Base-by-base conservation (phyloP, 2,113 vertebrate species). In the Tricholaema leucomelas region DNA sequence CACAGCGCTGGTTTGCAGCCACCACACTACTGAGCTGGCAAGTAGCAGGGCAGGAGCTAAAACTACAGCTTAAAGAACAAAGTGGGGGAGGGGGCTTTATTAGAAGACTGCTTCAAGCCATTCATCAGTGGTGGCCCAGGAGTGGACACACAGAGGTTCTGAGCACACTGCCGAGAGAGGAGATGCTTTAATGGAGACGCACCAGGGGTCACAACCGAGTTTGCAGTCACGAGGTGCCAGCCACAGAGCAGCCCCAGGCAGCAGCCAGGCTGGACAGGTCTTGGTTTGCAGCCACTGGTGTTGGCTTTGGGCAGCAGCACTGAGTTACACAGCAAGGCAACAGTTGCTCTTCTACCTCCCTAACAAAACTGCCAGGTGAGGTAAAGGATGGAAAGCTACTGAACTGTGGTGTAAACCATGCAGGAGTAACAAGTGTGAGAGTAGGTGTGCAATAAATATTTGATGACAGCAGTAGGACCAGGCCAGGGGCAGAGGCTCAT, bases 151-250 rank as follows among this genome's bases (percentile, higher is more conserved):
- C 72, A 85, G 12, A 12, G 61, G 30, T 87, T 58, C 60, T 80
- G 58, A 55, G 81, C 91, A 40, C 11, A 3, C 67, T 91, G 70
- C 64, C 30, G 7, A 38, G 79, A 89, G 75, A 65, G 24, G 67
- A 89, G 66, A 36, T 63, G 59, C 76, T 92, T 91, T 94, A 94
- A 94, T 92, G 94, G 85, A 91, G 91, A 94, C 75, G 85, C 72
- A 5, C 69, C 96, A 95, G 97, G 97, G 97, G 98, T 98, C 97
- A 98, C 97, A 97, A 97, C 98, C 98, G 98, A 98, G 98, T 98
- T 90, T 96, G 96, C 97, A 98, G 97, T 98, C 97, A 98, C 97
- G 98, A 98, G 97, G 98, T 98, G 98, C 97, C 97, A 98, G 98
- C 98, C 98, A 98, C 97, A 98, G 98, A 97, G 97, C 89, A 96